These are phyloP conservation scores for Lasioglossum zephyrum DNA, from an alignment of 2,888 invertebrate genomes.

Conservation along the genomic window DNA sequence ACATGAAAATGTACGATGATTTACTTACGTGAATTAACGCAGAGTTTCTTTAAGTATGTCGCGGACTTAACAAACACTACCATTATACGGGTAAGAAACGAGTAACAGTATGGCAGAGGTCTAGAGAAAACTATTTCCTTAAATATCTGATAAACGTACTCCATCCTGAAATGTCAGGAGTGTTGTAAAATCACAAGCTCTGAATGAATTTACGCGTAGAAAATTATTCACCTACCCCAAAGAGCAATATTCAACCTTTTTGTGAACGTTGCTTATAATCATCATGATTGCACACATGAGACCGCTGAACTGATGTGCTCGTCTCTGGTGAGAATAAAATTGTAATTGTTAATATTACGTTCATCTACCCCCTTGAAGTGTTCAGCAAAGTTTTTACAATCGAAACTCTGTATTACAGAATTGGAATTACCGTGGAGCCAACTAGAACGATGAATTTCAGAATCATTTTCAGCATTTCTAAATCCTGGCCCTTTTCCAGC, in stretches of 20 bases:
- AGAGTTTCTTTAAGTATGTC: slow-evolving; percentile 73
- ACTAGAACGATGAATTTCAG: slow-evolving; percentile 77
- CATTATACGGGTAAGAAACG: slow-evolving; percentile 73
- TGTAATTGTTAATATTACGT: background rate
- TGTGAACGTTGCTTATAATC: slow-evolving; percentile 76
- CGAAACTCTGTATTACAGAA: background rate
- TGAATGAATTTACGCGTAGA: background rate
- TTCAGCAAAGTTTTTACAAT: too few relatives aligned
- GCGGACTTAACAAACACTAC: slow-evolving; percentile 72
- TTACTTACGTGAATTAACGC: slow-evolving; percentile 73
- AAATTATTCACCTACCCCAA: slow-evolving; percentile 70
- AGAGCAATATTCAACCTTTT: slow-evolving; percentile 73
- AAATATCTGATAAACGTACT: slow-evolving; percentile 76
- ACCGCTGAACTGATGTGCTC: slow-evolving; percentile 82
- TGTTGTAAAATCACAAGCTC: background rate
- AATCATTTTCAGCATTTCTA: slow-evolving; percentile 80
- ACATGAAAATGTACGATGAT: background rate
- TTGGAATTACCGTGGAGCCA: slow-evolving; percentile 75
- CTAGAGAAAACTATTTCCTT: slow-evolving; percentile 80
- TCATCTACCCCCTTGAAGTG: too few relatives aligned
- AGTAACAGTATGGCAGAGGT: slow-evolving; percentile 78
- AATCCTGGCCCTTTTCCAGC: slow-evolving; percentile 71
- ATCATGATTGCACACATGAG: slow-evolving; percentile 77
- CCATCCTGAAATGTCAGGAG: slow-evolving; percentile 69
- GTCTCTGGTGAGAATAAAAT: slow-evolving; percentile 74